Evolutionary conservation across 2,113 vertebrate genomes (phyloP).

Genomic region (Oreotrochilus melanogaster): DNA sequence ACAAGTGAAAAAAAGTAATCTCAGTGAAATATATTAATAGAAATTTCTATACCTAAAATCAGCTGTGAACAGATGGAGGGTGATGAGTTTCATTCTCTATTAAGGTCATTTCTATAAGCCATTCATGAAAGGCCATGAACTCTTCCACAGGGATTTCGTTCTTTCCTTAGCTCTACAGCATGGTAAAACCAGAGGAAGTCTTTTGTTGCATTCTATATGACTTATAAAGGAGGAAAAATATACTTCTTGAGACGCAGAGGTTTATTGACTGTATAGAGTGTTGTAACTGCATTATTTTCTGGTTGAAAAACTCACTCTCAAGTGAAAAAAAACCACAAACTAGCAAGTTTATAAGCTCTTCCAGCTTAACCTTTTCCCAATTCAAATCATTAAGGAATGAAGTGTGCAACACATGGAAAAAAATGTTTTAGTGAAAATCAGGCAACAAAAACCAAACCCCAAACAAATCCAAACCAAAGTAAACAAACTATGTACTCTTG

Average conservation of each 20-base stretch:
- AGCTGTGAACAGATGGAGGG: neutral
- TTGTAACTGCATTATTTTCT: neutral
- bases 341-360: neutral
- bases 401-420: neutral
- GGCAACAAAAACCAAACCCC: neutral
- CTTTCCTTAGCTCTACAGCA: neutral
- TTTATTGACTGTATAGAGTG: neutral
- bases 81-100: neutral
- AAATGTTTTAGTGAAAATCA: neutral
- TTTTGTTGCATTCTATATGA: neutral
- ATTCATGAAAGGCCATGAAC: neutral
- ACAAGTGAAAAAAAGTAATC: neutral
- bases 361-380: neutral
- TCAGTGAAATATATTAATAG: neutral
- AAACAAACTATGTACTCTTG: neutral
- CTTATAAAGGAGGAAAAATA: neutral
- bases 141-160: neutral
- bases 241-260: neutral
- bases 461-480: neutral
- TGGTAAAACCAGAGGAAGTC: neutral
- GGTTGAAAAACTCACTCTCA: neutral
- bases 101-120: neutral
- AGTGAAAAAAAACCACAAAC: neutral
- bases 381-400: neutral
- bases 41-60: neutral